Evolutionary conservation across 2,797 vertebrate species (phyloP).

Genomic region (Melanotaenia nigrans): DNA sequence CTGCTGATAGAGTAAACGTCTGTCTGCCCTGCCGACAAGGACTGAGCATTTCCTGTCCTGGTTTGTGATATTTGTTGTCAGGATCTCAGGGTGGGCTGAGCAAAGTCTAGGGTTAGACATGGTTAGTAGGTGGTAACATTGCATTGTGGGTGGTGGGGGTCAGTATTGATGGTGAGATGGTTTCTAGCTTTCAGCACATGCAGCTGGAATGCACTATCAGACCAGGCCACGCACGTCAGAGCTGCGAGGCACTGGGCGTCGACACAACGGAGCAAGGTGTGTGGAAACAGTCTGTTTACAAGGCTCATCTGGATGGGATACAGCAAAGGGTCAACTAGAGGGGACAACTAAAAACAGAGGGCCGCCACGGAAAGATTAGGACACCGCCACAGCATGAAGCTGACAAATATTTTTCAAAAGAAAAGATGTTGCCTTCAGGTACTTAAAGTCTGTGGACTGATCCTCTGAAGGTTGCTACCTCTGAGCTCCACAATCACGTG

Average conservation of each 20-base stretch:
- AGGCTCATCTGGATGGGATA: conserved; percentile 79
- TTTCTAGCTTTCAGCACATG: conserved; percentile 88
- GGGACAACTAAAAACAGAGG: conserved; percentile 80
- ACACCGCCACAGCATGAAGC: conserved; percentile 56
- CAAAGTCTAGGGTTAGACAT: conserved; percentile 43
- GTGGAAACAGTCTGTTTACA: conserved; percentile 85
- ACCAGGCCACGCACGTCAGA: conserved; percentile 76
- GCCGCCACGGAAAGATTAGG: conserved; percentile 60
- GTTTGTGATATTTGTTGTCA: conserved; percentile 58
- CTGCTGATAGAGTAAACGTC: conserved; percentile 87
- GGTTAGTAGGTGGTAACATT: conserved; percentile 59
- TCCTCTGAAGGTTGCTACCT: conserved; percentile 73
- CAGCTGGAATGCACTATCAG: conserved; percentile 78
- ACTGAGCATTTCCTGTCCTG: conserved; percentile 89
- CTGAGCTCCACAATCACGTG: conserved; percentile 77
- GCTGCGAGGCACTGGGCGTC: conserved; percentile 77
- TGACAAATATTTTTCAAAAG: conserved; percentile 74
- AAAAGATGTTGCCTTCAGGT: conserved; percentile 64
- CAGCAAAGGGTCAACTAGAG: conserved; percentile 77
- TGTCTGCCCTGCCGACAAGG: conserved; percentile 83
- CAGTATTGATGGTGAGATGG: conserved; percentile 67
- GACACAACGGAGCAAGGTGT: conserved; percentile 80
- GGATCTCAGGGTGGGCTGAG: conserved; percentile 53
- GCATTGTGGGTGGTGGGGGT: conserved; percentile 69
- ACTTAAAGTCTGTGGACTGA: conserved; percentile 69